Base-by-base conservation (phyloP, 2,888 invertebrate genomes). In the Hipparchia semele region DNA sequence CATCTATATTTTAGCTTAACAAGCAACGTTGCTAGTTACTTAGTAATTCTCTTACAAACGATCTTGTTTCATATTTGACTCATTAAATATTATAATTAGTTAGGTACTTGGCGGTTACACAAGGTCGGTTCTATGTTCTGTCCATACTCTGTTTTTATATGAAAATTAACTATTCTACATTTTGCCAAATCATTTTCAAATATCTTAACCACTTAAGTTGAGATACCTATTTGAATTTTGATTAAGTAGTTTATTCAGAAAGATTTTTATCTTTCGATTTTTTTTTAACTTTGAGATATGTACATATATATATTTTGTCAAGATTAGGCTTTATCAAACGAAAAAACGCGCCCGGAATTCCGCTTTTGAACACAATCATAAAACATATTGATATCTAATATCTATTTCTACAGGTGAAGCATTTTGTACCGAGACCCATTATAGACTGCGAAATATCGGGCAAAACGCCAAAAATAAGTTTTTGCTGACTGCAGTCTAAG, bases 81-180 rank as follows among this genome's bases (percentile, higher is more conserved):
- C 33, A 64, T 64, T 64, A 64, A 64, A 64, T 64, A 64, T 64
- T 64, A 51, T 51, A 51, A 64, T 64, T 64, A 64, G 13, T 8
- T 56, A 56, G 6, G 6, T 13, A 56, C 13, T 56, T 33, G 33
- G 33, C 51, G 33, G 49, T 51, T 51, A 23, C 33, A 64, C 64
- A 12, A 23, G 51, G 51, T 64, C 23, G 51, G 64, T 64, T 51
- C 64, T 23, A 23, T 23, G 51, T 51, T 64, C 49, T 13, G 49
- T 49, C 49, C 49, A 46, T 49, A 64, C 9, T 12, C 9, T 49
- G 13, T 23, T 64, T 64, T 51, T 49, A 3, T 49, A 49, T 46
- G n/a, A 62, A 46, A 46, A 46, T 62, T 62, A 46, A 46, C 61
- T 46, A 56, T 56, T 56, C 56, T 7, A 56, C 2, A 56, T 6